Percentiles rank a stretch among this genome's conserved stretches.
Conservation (phyloP, 2,113 vertebrate genomes). For the Mionectes macconnelli region DNA sequence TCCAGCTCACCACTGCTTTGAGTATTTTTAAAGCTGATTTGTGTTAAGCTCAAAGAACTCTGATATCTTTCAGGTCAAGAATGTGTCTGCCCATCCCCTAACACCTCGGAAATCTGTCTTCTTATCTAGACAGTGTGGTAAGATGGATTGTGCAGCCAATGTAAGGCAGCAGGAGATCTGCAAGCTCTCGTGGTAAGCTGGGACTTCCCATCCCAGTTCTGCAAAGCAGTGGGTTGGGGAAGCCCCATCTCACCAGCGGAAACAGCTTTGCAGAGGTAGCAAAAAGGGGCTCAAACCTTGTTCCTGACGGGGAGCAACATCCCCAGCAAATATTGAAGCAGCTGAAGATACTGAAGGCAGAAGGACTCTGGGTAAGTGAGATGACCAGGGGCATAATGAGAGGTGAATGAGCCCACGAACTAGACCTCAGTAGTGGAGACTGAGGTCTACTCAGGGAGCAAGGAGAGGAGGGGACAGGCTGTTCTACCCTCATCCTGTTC, state of each 20-base stretch:
- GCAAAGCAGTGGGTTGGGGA: background rate
- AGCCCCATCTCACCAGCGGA: background rate
- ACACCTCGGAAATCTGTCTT: background rate
- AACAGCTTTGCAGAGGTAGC: background rate
- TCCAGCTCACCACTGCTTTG: rapidly evolving
- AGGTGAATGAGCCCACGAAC: background rate
- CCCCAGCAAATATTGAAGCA: background rate
- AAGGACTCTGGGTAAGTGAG: background rate
- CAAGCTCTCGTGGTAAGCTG: rapidly evolving
- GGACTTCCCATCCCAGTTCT: background rate
- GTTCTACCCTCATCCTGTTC: background rate
- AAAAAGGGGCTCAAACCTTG: background rate
- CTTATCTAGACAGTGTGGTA: background rate
- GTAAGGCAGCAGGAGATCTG: background rate
- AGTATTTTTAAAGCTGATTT: background rate
- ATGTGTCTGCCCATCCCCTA: background rate
- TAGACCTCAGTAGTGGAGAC: background rate
- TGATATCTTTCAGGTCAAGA: background rate
- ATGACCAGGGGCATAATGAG: rapidly evolving
- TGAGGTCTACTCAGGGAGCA: background rate
- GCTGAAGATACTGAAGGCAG: background rate
- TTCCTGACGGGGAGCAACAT: background rate
- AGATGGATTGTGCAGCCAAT: background rate
- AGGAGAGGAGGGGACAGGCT: background rate
- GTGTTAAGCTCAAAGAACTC: background rate